phyloP scores from a whole-genome alignment of 2,888 invertebrate species.

The Herminia tarsipennalis region DNA sequence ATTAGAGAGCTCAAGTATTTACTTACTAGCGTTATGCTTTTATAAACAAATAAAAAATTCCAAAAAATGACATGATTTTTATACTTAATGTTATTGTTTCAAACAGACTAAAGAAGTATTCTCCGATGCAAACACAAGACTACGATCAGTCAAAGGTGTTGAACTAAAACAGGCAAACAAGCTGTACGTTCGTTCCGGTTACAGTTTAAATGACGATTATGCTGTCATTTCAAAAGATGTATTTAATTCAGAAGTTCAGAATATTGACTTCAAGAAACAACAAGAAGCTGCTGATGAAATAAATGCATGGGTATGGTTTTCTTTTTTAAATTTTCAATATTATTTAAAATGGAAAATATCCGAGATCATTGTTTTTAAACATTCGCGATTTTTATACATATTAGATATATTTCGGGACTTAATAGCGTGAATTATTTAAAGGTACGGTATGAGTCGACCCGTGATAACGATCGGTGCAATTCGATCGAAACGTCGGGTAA shows the following conservation, averaged over 20 bases:
- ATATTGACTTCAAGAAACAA: conserved; percentile 86
- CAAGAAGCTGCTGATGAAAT: conserved; percentile 83
- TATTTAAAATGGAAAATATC: not conserved
- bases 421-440: too few relatives aligned
- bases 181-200: conserved; percentile 85
- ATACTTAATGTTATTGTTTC: conserved; percentile 14
- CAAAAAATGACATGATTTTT: not conserved
- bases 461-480: too few relatives aligned
- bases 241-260: conserved; percentile 87
- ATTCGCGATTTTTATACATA: too few relatives aligned
- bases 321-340: not conserved
- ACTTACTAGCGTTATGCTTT: too few relatives aligned
- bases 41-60: too few relatives aligned
- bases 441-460: too few relatives aligned
- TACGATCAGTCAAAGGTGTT: conserved; percentile 71
- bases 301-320: conserved; percentile 89
- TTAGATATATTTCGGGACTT: too few relatives aligned
- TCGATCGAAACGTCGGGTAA: too few relatives aligned
- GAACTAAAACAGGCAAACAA: conserved; percentile 88
- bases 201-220: conserved; percentile 83
- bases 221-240: conserved; percentile 78
- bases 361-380: not conserved
- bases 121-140: conserved; percentile 39
- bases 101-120: conserved; percentile 66
- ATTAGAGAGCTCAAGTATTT: too few relatives aligned